phyloP scores from a whole-genome alignment of 2,113 vertebrate genomes.

The Pogona vitticeps region DNA sequence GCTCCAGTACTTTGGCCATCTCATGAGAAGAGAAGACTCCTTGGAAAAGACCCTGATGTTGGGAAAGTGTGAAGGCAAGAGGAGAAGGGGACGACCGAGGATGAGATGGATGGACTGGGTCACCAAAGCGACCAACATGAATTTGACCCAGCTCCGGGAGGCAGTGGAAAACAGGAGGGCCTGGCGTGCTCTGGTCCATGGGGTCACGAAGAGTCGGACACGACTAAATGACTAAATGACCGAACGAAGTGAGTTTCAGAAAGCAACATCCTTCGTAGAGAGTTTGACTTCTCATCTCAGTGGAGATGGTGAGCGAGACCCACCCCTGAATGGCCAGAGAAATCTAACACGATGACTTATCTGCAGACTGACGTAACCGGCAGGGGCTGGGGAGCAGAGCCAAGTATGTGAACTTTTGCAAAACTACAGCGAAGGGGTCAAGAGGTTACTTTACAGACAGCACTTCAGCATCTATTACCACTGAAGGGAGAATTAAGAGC shows the following conservation, averaged over 20 bases:
- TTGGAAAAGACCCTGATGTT: too few species aligned
- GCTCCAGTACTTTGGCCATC: too few species aligned
- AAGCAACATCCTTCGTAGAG: constrained; percentile 41
- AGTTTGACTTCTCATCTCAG: constrained; percentile 34
- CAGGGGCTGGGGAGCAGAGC: constrained; percentile 34
- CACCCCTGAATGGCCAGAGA: constrained; percentile 56
- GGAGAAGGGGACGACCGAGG: too few species aligned
- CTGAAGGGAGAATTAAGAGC: constrained; percentile 24
- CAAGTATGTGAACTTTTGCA: constrained; percentile 75
- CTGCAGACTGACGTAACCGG: constrained; percentile 48
- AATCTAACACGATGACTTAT: constrained; percentile 64
- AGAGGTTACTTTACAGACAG: neutral
- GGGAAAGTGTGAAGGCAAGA: too few species aligned
- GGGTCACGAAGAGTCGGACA: too few species aligned
- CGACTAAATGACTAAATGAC: too few species aligned
- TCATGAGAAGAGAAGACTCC: too few species aligned
- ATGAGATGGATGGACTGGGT: too few species aligned
- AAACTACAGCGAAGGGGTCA: constrained; percentile 11
- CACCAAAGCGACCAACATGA: too few species aligned
- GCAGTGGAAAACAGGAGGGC: too few species aligned
- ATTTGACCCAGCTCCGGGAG: too few species aligned
- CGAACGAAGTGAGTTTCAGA: constrained; percentile 15
- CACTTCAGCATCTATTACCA: neutral
- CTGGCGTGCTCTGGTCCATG: too few species aligned
- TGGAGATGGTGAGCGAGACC: constrained; percentile 27